Evolutionary conservation across 2,888 invertebrate species (phyloP).

Genomic region (Ashinkailepas kermadecensis): DNA sequence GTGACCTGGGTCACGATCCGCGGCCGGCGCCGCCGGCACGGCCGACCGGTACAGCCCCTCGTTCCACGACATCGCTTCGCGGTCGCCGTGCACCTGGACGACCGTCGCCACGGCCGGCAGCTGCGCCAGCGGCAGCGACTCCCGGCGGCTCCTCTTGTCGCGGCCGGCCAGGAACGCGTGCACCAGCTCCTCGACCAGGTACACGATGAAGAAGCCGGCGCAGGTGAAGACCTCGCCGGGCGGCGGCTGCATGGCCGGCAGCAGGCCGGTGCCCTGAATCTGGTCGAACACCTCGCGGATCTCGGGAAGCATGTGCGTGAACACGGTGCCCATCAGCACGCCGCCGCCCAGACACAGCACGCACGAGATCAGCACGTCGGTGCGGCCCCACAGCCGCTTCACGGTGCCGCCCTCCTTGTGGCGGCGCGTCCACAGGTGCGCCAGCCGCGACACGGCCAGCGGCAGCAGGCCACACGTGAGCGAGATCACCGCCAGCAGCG

Average conservation of each 20-base stretch:
- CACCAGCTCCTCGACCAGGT: conserved; percentile 47
- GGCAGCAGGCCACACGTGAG: conserved; percentile 67
- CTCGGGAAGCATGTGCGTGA: conserved; percentile 72
- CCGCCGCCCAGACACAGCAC: conserved; percentile 77
- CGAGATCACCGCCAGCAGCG: conserved; percentile 64
- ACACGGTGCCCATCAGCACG: conserved; percentile 70
- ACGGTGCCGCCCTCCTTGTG: not conserved
- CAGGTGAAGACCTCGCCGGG: conserved; percentile 49
- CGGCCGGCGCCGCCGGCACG: conserved; percentile 27
- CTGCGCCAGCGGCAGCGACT: not conserved
- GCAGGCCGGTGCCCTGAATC: conserved; percentile 34
- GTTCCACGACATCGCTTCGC: conserved; percentile 1
- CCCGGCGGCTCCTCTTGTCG: conserved; percentile 21
- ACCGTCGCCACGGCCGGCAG: not conserved
- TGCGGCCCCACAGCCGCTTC: not conserved
- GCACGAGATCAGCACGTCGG: conserved; percentile 47
- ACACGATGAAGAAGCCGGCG: conserved; percentile 50
- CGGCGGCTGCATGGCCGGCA: conserved; percentile 41
- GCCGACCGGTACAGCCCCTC: not conserved
- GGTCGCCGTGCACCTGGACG: not conserved
- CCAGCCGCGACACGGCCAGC: not conserved
- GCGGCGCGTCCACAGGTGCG: not conserved
- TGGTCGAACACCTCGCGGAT: conserved; percentile 56
- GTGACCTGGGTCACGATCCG: conserved; percentile 22
- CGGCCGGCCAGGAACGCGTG: conserved; percentile 28